Evolutionary conservation across 2,888 invertebrate species (phyloP), one percentile per base, ranked within the genome.

Genomic region (Agrochola litura): DNA sequence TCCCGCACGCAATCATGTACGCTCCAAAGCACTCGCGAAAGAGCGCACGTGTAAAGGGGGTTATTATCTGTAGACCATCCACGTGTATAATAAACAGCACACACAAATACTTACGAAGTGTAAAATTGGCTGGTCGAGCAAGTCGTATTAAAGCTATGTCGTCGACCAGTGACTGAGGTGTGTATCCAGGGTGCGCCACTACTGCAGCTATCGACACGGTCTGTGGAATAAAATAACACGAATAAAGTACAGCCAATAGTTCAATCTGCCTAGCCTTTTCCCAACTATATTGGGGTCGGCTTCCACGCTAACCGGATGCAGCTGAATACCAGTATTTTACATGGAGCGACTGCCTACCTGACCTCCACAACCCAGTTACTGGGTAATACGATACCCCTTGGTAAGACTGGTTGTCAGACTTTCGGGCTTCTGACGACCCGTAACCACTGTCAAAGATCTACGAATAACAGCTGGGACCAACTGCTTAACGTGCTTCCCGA

Each of bases 81-180:
- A 10, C 16, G 12, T 54, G 16, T 12, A 16, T 30, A 54, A 73
- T 46, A 22, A 60, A 22, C 9, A n/a, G 41, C 12, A 43, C 16
- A n/a, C 9, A 2, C 16, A 54, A 69, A 82, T 46, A 88, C 87
- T 77, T 82, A 95, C 96, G 92, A 90, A 94, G 79, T 25, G 85
- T 85, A 80, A 97, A 97, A 85, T 97, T 94, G 2, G 96, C 97
- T 12, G 95, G 93, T 70, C 92, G 89, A 30, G 95, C 86, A 22
- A 97, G 90, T 85, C 97, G 95, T 72, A 98, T 90, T 9, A 98
- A 90, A 1, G 97, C 98, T 68, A 98, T 97, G 85, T 98, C 98
- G 84, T 98, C 93, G 16, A 89, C 86, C 14, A 93, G 85, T 0
- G 90, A 91, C 68, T 93, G 89, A 5, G 90, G 93, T 22, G 92